Evolutionary conservation across 2,888 invertebrate genomes (phyloP), one percentile per base, ranked within the genome.

Genomic region (Troides helena): DNA sequence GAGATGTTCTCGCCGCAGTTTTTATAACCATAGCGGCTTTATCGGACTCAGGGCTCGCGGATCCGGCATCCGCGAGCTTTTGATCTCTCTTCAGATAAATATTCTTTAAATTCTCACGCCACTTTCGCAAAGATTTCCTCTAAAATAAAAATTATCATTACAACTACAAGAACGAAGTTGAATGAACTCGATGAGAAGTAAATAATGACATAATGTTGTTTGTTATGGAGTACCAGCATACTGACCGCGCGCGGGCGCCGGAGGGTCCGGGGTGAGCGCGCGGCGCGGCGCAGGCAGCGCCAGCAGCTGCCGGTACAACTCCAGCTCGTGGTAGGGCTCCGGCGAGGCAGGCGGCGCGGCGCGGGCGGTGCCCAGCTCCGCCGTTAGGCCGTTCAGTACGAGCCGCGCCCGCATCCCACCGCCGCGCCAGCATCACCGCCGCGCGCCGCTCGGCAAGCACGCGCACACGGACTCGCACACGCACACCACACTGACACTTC

Each of bases 341-440:
- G 88, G 84, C 72, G 84, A 82, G 74, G 76, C 79, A 65, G 72
- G 76, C 69, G 71, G 72, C 72, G 63, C 71, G 69, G 21, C 74
- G 72, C 61, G 73, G 75, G 72, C 68, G 50, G 73, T 80, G 67
- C 78, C 82, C 77, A 86, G 88, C 81, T 90, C 89, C 75, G 90
- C 90, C 78, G 90, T 90, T 69, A 90, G 83, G 62, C 90, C 91
- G 81, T 92, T 91, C 67, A 92, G 85, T 78, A 90, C 91, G 74
- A 91, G 86, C 76, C 97, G 92, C 98, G 98, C 39, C 97, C 98
- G 93, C 97, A 98, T 89, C 98, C 98, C 66, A 69, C 36, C 60
- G 30, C 60, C 36, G 36, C 30, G 36, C 60, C 21, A n/a, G 93
- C 97, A 98, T 89, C 98, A 98, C 66, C 71, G 5, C 30, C 12